phyloP scores from a whole-genome alignment of 2,113 vertebrate species.

The Corythaixoides concolor region DNA sequence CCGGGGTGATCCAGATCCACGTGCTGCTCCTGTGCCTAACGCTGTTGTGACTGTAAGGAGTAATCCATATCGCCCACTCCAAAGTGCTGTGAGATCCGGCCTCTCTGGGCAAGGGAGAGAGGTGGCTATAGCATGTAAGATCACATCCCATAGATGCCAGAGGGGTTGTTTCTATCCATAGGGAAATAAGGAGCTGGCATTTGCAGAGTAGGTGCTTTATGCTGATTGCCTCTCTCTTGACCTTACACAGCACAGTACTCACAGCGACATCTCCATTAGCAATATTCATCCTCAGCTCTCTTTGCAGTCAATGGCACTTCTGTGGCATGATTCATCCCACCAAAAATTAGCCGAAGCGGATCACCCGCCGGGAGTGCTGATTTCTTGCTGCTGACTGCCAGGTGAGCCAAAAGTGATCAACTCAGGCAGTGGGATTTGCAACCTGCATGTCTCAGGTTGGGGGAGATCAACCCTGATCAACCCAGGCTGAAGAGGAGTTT shows the following conservation, averaged over 20 bases:
- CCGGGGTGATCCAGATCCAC: neutral
- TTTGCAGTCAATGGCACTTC: neutral
- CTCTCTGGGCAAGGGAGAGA: neutral
- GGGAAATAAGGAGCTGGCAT: neutral
- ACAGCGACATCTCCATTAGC: neutral
- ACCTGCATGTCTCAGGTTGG: neutral
- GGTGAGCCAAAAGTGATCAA: neutral
- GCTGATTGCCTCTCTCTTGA: neutral
- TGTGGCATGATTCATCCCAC: neutral
- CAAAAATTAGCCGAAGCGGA: neutral
- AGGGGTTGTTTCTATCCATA: neutral
- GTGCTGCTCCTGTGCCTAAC: neutral
- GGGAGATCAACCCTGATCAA: neutral
- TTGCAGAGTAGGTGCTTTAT: neutral
- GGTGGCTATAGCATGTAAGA: neutral
- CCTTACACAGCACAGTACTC: neutral
- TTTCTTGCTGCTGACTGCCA: neutral
- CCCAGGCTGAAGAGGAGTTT: neutral
- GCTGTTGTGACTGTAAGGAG: neutral
- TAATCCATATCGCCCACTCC: neutral
- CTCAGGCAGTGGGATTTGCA: neutral
- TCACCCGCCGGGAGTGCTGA: accelerated
- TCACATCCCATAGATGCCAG: neutral
- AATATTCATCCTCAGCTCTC: neutral
- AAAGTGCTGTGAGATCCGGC: neutral